These are phyloP conservation scores for Oegoconia quadripuncta DNA, from an alignment of 2,888 invertebrate genomes.

Conservation along the genomic window DNA sequence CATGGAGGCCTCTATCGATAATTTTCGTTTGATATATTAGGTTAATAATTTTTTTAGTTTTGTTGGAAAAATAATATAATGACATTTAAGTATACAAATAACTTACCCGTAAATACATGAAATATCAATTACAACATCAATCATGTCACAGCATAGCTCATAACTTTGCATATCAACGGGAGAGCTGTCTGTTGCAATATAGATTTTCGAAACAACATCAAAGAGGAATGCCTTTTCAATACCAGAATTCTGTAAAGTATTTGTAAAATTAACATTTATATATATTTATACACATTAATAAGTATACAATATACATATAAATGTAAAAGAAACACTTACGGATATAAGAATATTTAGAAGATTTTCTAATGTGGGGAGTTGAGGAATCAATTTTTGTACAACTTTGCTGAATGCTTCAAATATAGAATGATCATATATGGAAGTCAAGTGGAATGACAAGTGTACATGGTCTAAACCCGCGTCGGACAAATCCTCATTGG, in stretches of 20 bases:
- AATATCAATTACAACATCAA: conserved; percentile 99
- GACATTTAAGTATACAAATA: conserved; percentile 14
- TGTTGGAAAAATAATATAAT: no score
- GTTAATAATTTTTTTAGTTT: no score
- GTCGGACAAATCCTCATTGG: conserved; percentile 96
- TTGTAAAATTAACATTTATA: conserved; percentile 6
- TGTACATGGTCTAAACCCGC: conserved; percentile 93
- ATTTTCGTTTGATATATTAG: no score
- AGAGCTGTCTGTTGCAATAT: conserved; percentile 99
- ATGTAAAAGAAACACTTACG: conserved; percentile 86
- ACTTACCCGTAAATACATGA: conserved; percentile 98
- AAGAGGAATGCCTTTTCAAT: conserved; percentile 99
- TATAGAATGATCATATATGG: conserved; percentile 99
- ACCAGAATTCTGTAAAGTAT: conserved; percentile 91
- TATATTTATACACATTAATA: conserved; percentile 5
- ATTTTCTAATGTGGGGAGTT: conserved; percentile 97
- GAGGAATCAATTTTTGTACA: conserved; percentile 98
- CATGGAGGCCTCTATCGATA: no score
- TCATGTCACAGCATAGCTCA: conserved; percentile 99
- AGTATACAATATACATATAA: conserved; percentile 4
- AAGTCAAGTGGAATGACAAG: conserved; percentile 96
- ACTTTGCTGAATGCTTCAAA: conserved; percentile 99
- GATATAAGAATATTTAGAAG: conserved; percentile 98
- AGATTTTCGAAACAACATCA: conserved; percentile 99
- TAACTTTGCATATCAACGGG: conserved; percentile 99